These are phyloP conservation scores for Sturnus vulgaris DNA, from an alignment of 2,113 vertebrate genomes.

Conservation along the genomic window DNA sequence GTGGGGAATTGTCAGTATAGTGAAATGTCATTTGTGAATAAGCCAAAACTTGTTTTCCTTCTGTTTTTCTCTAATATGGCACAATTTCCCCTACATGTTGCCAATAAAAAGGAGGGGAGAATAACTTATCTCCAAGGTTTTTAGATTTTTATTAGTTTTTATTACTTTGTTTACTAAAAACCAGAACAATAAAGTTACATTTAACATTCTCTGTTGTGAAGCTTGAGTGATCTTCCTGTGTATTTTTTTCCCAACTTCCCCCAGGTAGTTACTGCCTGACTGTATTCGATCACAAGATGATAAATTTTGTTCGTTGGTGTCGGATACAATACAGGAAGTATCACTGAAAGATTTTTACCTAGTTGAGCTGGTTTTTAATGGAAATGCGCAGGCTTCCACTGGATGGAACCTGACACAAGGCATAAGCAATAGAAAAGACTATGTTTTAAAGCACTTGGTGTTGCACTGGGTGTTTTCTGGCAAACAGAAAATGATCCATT, in stretches of 20 bases:
- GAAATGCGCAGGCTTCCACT: not conserved
- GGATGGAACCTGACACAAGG: not conserved
- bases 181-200: not conserved
- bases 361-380: not conserved
- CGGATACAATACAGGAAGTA: not conserved
- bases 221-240: not conserved
- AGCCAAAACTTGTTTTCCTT: not conserved
- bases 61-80: not conserved
- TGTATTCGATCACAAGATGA: not conserved
- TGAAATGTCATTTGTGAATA: not conserved
- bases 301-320: not conserved
- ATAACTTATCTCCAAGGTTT: not conserved
- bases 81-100: not conserved
- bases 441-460: not conserved
- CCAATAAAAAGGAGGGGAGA: not conserved
- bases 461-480: not conserved
- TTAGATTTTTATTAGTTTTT: not conserved
- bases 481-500: not conserved
- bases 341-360: not conserved
- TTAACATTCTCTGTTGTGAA: not conserved
- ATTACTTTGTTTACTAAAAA: not conserved
- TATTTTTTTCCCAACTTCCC: not conserved
- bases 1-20: conserved; percentile 56
- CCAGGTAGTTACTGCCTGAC: not conserved
- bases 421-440: not conserved